Evolutionary conservation across 1,140 invertebrate species (phyloP), one percentile per base, ranked within the genome.

Genomic region (Papilio dardanus): DNA sequence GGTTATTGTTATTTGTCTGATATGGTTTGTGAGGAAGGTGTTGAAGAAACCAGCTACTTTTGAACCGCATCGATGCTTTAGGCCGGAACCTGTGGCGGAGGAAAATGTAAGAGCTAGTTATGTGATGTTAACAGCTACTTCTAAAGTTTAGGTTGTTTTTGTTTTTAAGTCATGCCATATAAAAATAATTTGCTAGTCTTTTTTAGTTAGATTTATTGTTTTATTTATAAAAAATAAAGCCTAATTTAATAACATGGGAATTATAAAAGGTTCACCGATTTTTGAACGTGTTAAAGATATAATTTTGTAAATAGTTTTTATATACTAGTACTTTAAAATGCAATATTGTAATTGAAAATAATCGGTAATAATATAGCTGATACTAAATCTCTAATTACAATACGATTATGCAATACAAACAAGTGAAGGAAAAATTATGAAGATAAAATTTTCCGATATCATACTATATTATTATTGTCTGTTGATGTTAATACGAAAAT

Each of bases 101-200:
- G 92, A 90, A 83, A 94, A 77, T 85, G 89, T 84, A 74, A 94
- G 86, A 89, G 93, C 94, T 24, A 93, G 93, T 86, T 95, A 95
- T 77, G 94, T 95, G 3, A 95, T 95, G 92, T 83, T 95, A 73
- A 95, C 95, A 76, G 95, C 95, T 8, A 95, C 95, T 28, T 95
- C 95, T 31, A 95, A 95, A 87, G 88, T 95, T 74, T 92, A 71
- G 74, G 14, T 66, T 37, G 66, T 28, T 33, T 71, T 66, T 28
- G 62, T 19, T 42, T 62, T 50, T 71, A 68, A 33, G 58, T 46
- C 14, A 71, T 71, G 68, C 40, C 37, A 71, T 46, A 71, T n/a
- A 31, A 30, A 50, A 71, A n/a, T 71, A 50, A 42, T 71, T 46
- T 46, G 28, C 68, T 71, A 71, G 74, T 68, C 65, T 75, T 66